Evolutionary conservation across 2,113 vertebrate species (phyloP), one percentile per base, ranked within the genome.

Genomic region (Todiramphus chloris): DNA sequence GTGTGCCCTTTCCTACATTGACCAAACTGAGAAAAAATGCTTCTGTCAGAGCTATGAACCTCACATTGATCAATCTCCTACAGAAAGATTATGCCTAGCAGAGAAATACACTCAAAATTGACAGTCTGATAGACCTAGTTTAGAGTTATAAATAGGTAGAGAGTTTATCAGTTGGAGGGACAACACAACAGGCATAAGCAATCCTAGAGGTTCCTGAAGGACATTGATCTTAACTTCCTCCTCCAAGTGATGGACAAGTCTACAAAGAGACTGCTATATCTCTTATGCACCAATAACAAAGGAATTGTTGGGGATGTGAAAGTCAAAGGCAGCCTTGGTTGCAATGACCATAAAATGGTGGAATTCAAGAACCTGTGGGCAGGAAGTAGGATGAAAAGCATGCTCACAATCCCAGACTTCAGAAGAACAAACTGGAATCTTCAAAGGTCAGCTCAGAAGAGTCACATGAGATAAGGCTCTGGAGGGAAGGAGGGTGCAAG

Each of bases 381-480:
- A 86, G 18, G 39, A 55, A 86, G 28, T 6, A 56, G 2, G 3
- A 5, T 66, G 35, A 66, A 84, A 80, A 80, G 3, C 13, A 80
- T 77, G 3, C 13, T 81, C 43, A 28, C 25, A 48, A 0, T 41
- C 19, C 31, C 3, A 5, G 12, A 50, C 11, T 80, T 44, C 10
- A 37, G 63, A 24, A 63, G 44, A 66, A 50, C 2, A 46, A 25
- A 25, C 11, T 46, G 2, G 3, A 24, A 64, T 31, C n/a, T 63
- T 68, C 48, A 73, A 50, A 83, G 12, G 30, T 53, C 17, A 63
- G 5, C 24, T 67, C 20, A 13, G 43, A 87, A 51, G 25, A 13
- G 11, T 20, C 0, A 0, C 6, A 24, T 60, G 53, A 80, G 14
- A 58, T 35, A 59, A 83, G 17, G 7, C 3, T 7, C 27, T 33